Base-by-base conservation (phyloP, 2,797 vertebrate species). In the Rhabdomys pumilio region DNA sequence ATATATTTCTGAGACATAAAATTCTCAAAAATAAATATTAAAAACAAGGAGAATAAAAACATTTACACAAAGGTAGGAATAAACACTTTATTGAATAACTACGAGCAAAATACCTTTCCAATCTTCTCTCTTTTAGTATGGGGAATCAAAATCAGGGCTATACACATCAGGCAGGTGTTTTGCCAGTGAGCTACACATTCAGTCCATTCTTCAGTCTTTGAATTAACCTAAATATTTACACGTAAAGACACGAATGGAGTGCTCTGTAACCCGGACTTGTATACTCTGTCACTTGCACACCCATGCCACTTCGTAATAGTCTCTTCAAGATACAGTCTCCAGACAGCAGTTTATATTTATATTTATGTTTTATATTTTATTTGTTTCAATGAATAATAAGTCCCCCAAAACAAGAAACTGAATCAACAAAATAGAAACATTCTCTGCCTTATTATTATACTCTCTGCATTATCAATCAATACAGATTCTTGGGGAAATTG, bases 361-460 rank as follows among this genome's bases (percentile, higher is more conserved):
- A 17, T 77, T 86, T 90, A 81, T 41, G 73, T 67, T 83, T 17
- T 92, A 53, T 69, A 83, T 22, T 93, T n/a, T 93, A 80, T 50
- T 80, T 1, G 80, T 90, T 50, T 83, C 31, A 75, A 79, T 75
- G 24, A 94, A 47, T 79, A 77, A 44, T 61, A 59, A 89, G 6
- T 47, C 83, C 55, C 90, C 6, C 69, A 67, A 55, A 76, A 80
- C 69, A 79, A n/a, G 69, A 83, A 85, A 31, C 15, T 14, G 50
- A 61, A 80, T 88, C 29, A 38, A 83, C 12, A 57, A 63, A 44
- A 15, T 15, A 61, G 19, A 57, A 57, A 41, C 1, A 17, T 53
- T 44, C 7, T 26, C 59, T 61, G 61, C 17, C n/a, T 20, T 72
- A 72, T 41, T 22, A 5, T 26, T 86, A 53, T 29, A 47, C 10